Percentiles rank a stretch among this genome's conserved stretches.
Evolutionary conservation across 2,113 vertebrate species (phyloP).

Genomic region (Orientallactaga bullata): DNA sequence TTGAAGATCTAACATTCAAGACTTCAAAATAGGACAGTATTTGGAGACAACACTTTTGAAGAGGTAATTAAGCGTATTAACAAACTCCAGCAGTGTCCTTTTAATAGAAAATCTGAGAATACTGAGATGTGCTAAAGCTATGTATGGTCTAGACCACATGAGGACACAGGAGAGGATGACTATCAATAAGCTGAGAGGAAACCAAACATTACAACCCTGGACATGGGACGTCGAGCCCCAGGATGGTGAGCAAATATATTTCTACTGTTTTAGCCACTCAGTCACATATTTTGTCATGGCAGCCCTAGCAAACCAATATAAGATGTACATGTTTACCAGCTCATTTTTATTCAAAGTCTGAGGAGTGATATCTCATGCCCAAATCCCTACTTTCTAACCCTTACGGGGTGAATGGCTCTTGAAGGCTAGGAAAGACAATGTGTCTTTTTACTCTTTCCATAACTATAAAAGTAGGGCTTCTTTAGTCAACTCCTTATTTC

Average conservation of each 20-base stretch:
- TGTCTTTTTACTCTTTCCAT: background rate
- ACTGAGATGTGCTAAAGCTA: background rate
- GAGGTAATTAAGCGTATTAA: too few relatives aligned
- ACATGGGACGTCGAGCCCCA: too few relatives aligned
- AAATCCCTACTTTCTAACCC: background rate
- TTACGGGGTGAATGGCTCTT: background rate
- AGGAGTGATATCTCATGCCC: too few relatives aligned
- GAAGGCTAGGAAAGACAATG: slow-evolving; percentile 1
- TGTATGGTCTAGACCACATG: background rate
- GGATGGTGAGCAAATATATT: too few relatives aligned
- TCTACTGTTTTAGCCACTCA: background rate
- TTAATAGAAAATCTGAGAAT: background rate
- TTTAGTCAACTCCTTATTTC: background rate
- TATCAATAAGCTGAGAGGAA: background rate
- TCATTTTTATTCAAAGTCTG: too few relatives aligned
- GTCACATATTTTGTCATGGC: background rate
- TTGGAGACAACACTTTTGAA: background rate
- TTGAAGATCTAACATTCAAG: background rate
- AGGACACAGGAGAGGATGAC: background rate
- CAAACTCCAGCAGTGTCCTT: too few relatives aligned
- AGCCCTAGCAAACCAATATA: background rate
- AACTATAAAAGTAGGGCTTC: background rate
- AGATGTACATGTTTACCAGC: background rate
- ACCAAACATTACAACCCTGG: background rate
- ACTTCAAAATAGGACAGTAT: background rate